Conservation (phyloP, 2,797 vertebrate genomes). For the Manis javanica region DNA sequence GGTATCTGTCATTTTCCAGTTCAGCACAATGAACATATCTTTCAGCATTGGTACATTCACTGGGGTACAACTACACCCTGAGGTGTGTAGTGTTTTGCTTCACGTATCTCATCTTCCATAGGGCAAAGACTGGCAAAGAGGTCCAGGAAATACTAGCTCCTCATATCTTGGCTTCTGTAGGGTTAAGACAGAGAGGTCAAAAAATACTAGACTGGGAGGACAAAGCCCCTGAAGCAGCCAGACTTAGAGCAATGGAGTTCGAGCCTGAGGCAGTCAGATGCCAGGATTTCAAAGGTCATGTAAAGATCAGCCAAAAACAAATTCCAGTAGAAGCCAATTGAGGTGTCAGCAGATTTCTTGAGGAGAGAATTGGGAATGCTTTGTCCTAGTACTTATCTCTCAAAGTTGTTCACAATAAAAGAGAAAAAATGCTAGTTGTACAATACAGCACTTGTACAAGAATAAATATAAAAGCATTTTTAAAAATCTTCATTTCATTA, state of each 20-base stretch:
- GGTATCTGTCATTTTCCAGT: background rate
- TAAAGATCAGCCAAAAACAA: conserved; percentile 82
- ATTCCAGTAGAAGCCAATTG: conserved; percentile 74
- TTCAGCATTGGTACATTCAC: background rate
- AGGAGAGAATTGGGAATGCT: conserved; percentile 50
- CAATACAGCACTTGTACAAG: background rate
- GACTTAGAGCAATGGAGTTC: conserved; percentile 54
- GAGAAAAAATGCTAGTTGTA: background rate
- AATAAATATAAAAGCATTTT: background rate
- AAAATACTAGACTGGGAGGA: conserved; percentile 52
- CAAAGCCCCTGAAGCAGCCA: conserved; percentile 65
- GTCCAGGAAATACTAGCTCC: background rate
- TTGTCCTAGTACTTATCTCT: conserved; percentile 46
- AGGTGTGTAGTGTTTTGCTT: background rate
- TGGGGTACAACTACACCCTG: background rate
- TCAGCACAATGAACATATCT: background rate
- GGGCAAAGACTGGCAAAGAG: background rate
- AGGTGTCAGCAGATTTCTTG: conserved; percentile 75
- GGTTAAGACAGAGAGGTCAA: conserved; percentile 65
- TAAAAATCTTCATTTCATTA: background rate
- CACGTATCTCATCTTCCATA: background rate
- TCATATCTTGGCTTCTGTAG: conserved; percentile 61
- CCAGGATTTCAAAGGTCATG: conserved; percentile 82
- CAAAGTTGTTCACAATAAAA: conserved; percentile 33
- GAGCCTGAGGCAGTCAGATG: conserved; percentile 69